These are phyloP conservation scores for Scytalopus superciliaris DNA, from an alignment of 2,113 vertebrate genomes.

Conservation along the genomic window DNA sequence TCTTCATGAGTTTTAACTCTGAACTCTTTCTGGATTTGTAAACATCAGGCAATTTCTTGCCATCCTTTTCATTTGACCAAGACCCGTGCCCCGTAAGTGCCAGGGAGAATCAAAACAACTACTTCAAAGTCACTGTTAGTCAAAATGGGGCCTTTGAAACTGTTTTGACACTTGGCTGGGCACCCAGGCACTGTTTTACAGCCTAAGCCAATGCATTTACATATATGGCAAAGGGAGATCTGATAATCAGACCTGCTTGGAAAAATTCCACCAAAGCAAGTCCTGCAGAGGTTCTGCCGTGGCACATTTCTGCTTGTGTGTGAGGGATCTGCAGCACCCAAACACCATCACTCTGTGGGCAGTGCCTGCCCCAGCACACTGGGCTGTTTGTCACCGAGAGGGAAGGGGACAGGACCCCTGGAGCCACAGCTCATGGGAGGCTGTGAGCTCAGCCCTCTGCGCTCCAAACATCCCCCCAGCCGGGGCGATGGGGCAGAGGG, in stretches of 20 bases:
- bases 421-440: not conserved
- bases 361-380: fast-evolving
- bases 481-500: not conserved
- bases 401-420: not conserved
- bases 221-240: not conserved
- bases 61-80: not conserved
- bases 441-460: not conserved
- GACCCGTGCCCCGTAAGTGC: fast-evolving
- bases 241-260: not conserved
- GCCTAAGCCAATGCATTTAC: not conserved
- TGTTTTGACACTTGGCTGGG: not conserved
- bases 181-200: not conserved
- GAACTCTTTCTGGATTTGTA: not conserved
- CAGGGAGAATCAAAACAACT: not conserved
- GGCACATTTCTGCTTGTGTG: not conserved
- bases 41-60: not conserved
- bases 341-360: not conserved
- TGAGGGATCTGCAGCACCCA: fast-evolving
- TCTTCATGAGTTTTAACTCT: not conserved
- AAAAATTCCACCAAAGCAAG: not conserved
- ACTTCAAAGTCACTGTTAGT: not conserved
- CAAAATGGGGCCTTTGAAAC: not conserved
- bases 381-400: not conserved
- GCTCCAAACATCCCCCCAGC: not conserved
- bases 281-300: not conserved